A percentile compares a stretch with the other conserved stretches of the same genome.
These are phyloP conservation scores for Agrypnia vestita DNA, from an alignment of 1,140 invertebrate genomes.

Conservation along the genomic window DNA sequence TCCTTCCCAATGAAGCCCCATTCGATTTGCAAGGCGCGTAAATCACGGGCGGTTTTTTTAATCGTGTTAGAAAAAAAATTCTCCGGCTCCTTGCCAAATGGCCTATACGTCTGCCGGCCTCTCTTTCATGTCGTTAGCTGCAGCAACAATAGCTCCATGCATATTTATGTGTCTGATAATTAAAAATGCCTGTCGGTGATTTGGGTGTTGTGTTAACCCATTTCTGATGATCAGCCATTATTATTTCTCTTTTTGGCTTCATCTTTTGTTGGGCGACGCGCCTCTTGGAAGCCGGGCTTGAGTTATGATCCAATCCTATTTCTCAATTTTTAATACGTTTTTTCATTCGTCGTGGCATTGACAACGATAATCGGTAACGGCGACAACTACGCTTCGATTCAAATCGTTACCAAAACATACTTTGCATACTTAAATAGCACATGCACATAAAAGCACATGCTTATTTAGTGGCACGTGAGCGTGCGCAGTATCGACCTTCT, in stretches of 20 bases:
- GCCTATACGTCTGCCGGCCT: conserved; percentile 30
- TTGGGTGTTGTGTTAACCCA: conserved; percentile 58
- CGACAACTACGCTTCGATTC: too few species aligned
- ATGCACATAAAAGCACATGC: too few species aligned
- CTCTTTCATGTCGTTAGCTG: conserved; percentile 40
- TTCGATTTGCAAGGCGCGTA: conserved; percentile 30
- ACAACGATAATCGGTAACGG: not conserved
- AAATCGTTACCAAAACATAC: too few species aligned
- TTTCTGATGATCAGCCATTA: conserved; percentile 52
- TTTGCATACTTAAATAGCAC: too few species aligned
- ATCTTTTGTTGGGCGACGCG: conserved; percentile 41
- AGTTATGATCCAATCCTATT: conserved; percentile 10
- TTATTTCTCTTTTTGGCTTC: conserved; percentile 28
- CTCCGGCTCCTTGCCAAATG: conserved; percentile 44
- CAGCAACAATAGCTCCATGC: conserved; percentile 47
- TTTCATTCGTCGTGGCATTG: conserved; percentile 9
- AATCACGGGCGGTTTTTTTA: conserved; percentile 39
- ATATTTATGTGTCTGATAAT: conserved; percentile 60
- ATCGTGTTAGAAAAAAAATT: conserved; percentile 36
- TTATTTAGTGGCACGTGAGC: too few species aligned
- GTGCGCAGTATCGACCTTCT: too few species aligned
- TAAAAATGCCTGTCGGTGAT: conserved; percentile 58
- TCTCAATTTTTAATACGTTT: not conserved
- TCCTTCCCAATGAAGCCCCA: not conserved
- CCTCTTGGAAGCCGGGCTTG: conserved; percentile 12